These are phyloP conservation scores for Clusia tigrina DNA, from an alignment of 2,888 invertebrate genomes.

Conservation along the genomic window DNA sequence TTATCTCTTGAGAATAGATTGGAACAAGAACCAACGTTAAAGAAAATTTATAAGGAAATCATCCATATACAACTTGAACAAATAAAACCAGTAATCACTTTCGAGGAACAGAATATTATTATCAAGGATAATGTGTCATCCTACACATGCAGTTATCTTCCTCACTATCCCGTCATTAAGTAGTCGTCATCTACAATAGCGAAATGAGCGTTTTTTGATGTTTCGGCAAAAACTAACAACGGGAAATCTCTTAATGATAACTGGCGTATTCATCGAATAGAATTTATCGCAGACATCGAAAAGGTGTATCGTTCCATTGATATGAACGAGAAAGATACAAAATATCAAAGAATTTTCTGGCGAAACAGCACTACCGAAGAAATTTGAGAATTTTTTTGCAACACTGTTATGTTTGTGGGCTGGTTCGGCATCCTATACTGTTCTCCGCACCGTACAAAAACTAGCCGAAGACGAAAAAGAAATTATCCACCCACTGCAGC, in stretches of 20 bases:
- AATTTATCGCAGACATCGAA: constrained; percentile 30
- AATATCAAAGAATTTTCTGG: too few relatives aligned
- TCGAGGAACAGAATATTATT: constrained; percentile 11
- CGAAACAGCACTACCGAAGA: too few relatives aligned
- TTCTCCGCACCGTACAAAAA: too few relatives aligned
- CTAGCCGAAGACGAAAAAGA: too few relatives aligned
- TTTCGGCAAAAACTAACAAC: constrained; percentile 45
- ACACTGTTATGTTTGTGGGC: too few relatives aligned
- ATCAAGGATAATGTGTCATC: background rate
- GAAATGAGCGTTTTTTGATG: constrained; percentile 18
- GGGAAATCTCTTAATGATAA: constrained; percentile 24
- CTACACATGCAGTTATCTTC: constrained; percentile 20
- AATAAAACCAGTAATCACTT: constrained; percentile 17
- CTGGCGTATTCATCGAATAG: constrained; percentile 23
- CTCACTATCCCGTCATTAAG: constrained; percentile 21
- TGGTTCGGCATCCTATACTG: too few relatives aligned
- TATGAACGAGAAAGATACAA: constrained; percentile 17
- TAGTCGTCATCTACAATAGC: constrained; percentile 15
- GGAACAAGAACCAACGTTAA: background rate
- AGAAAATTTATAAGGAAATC: constrained; percentile 5
- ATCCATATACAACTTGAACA: constrained; percentile 10
- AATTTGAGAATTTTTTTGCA: too few relatives aligned
- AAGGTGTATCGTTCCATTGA: constrained; percentile 31
- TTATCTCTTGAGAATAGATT: constrained; percentile 16
- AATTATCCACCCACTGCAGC: too few relatives aligned